phyloP scores from a whole-genome alignment of 2,888 invertebrate genomes.

The Allacma fusca region DNA sequence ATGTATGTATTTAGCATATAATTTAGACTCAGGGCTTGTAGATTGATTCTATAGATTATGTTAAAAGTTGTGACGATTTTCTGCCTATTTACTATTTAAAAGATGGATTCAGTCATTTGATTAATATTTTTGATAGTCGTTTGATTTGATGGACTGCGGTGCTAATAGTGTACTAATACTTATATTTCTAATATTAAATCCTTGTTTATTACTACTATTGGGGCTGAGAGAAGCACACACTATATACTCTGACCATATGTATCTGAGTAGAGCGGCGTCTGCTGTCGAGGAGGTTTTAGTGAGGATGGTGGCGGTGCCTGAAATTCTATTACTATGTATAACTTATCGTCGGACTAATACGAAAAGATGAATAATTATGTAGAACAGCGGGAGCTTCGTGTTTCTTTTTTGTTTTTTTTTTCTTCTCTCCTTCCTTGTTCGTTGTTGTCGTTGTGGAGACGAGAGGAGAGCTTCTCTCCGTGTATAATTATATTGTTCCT shows the following conservation, averaged over 20 bases:
- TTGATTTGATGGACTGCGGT: background rate
- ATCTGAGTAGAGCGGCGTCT: background rate
- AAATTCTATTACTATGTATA: conserved; percentile 39
- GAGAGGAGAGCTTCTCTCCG: background rate
- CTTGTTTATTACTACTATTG: too few species aligned
- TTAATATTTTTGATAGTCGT: background rate
- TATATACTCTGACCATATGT: too few species aligned
- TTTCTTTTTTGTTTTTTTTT: conserved; percentile 34
- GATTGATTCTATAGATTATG: conserved; percentile 6
- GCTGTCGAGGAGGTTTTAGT: background rate
- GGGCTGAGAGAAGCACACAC: too few species aligned
- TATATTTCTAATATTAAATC: background rate
- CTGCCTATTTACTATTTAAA: conserved; percentile 20
- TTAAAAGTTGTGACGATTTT: conserved; percentile 6
- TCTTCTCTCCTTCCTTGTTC: background rate
- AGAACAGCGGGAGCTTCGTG: conserved; percentile 43
- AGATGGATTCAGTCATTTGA: conserved; percentile 20
- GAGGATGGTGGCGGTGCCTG: conserved; percentile 2
- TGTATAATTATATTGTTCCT: conserved; percentile 42
- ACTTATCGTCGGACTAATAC: conserved; percentile 43
- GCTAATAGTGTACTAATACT: background rate
- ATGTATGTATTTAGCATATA: background rate
- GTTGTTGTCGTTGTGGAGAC: background rate
- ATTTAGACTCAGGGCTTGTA: background rate
- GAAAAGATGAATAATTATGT: conserved; percentile 48